Evolutionary conservation across 2,797 vertebrate species (phyloP).

Genomic region (Sitta carolinensis): DNA sequence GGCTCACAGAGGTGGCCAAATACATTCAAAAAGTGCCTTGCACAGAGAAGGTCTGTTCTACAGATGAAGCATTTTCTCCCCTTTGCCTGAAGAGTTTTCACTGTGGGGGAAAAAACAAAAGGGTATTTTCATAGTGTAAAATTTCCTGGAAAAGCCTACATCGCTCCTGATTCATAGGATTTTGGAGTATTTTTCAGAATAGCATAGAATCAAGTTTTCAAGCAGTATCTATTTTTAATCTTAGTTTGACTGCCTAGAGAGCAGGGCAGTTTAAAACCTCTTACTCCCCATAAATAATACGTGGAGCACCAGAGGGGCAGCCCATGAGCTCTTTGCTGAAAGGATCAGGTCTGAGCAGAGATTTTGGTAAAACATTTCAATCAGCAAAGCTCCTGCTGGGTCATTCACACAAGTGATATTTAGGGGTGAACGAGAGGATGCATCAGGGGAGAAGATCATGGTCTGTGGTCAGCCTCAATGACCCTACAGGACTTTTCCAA

Average conservation of each 20-base stretch:
- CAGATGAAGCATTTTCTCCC: not conserved
- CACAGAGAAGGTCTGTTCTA: not conserved
- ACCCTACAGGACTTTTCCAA: not conserved
- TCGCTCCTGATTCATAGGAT: not conserved
- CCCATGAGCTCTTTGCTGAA: not conserved
- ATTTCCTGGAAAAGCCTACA: not conserved
- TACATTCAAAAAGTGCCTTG: not conserved
- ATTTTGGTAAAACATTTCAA: not conserved
- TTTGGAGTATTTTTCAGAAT: not conserved
- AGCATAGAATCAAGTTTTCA: not conserved
- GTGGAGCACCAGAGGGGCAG: not conserved
- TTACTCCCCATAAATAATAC: rapidly evolving
- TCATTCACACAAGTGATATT: not conserved
- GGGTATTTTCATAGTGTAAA: not conserved
- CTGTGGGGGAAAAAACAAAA: not conserved
- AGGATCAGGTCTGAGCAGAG: not conserved
- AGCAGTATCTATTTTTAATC: not conserved
- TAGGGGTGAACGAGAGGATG: not conserved
- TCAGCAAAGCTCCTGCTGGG: not conserved
- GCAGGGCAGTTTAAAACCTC: not conserved
- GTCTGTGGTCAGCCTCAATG: not conserved
- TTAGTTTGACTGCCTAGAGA: not conserved
- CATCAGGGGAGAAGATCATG: not conserved
- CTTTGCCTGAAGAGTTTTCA: not conserved
- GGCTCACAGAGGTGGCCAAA: not conserved